A percentile compares a stretch with the other conserved stretches of the same genome.
Evolutionary conservation across 2,113 vertebrate species (phyloP).

Genomic region (Psophia crepitans): DNA sequence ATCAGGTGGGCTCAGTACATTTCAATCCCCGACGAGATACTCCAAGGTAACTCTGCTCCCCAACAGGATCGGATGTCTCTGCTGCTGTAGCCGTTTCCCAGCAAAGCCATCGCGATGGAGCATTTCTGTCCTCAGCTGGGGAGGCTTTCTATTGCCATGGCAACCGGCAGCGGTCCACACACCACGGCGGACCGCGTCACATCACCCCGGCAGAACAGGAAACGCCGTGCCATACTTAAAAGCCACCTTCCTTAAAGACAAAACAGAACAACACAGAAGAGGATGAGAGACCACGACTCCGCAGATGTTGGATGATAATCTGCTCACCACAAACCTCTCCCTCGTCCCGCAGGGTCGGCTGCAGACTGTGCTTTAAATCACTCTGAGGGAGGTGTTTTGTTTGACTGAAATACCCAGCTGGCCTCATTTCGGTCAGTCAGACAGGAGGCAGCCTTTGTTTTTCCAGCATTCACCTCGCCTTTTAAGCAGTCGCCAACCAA

Average conservation of each 20-base stretch:
- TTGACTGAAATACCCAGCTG: neutral
- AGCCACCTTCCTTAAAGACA: conserved; percentile 39
- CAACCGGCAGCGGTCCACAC: conserved; percentile 72
- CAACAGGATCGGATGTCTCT: neutral
- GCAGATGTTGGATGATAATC: neutral
- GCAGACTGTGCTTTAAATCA: neutral
- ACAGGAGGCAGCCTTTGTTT: neutral
- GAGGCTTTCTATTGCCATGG: conserved; percentile 70
- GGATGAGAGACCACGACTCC: fast-evolving
- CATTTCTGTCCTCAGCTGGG: conserved; percentile 25
- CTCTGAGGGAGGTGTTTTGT: neutral
- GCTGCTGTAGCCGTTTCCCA: neutral
- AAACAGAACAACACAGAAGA: neutral
- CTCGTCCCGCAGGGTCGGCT: fast-evolving
- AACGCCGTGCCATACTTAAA: conserved; percentile 45
- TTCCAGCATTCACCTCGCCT: neutral
- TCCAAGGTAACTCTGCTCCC: neutral
- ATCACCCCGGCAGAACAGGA: conserved; percentile 60
- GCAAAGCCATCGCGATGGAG: neutral
- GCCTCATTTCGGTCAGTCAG: neutral
- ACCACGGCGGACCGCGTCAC: neutral
- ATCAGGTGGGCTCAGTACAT: neutral
- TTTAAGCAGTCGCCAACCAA: neutral
- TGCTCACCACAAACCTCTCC: neutral
- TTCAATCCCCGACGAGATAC: neutral